Base-by-base conservation (phyloP, 2,113 vertebrate genomes). In the Patagioenas fasciata region DNA sequence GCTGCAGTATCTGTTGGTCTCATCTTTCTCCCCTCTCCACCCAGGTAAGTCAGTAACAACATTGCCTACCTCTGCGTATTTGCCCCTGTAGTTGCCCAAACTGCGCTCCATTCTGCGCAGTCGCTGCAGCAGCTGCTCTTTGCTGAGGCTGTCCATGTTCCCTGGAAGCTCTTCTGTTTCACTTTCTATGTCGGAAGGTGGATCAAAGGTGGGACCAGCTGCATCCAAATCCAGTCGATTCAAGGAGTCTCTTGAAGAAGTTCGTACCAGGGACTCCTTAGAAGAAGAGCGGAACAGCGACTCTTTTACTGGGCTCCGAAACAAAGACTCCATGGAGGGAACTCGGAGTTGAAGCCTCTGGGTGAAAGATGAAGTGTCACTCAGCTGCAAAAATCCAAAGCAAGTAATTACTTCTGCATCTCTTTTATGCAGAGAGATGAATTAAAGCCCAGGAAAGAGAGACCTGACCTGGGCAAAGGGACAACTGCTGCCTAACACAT, bases 291-390 rank as follows among this genome's bases (percentile, higher is more conserved):
- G 98, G 85, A 99, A 99, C 14, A 99, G 96, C 58, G 97, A 98
- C 71, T 99, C 98, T 60, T 98, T 99, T 38, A 98, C 96, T 2
- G 99, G 98, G 77, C 98, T 99, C 64, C 98, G 98, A 93, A 99
- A 98, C 94, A 99, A 91, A 56, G 99, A 99, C 96, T 99, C 99
- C 98, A 99, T 75, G 5, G 99, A 99, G 47, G 99, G 98, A 62
- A 99, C 99, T 60, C 97, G 98, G 82, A 99, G 98, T 92, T 99
- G 99, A 58, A 99, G 98, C 95, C 98, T 99, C 97, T 99, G 99
- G 53, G 98, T 90, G 72, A 99, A 98, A 36, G 99, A 98, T 69
- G 98, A 99, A 1, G 89, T n/a, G 64, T 99, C 99, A 77, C 97
- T 97, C 81, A 94, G 97, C 99, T 99, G 97, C 71, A 47, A 94